A percentile compares a stretch with the other conserved stretches of the same genome.
Evolutionary conservation across 1,140 invertebrate genomes (phyloP).

Genomic region (Trypoxylus dichotomus): DNA sequence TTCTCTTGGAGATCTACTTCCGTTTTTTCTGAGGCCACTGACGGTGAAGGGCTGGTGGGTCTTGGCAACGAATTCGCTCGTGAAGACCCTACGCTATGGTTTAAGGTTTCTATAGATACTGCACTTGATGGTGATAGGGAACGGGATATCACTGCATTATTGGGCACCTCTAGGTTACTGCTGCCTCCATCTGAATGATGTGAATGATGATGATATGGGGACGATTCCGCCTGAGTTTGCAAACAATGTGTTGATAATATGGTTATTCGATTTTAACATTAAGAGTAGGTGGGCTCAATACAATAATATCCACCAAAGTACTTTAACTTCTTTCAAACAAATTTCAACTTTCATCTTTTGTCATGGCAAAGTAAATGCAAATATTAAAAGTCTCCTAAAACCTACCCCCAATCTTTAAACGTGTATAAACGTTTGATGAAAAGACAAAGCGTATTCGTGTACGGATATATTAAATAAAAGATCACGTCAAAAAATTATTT

Average conservation of each 20-base stretch:
- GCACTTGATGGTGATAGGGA: slow-evolving; percentile 65
- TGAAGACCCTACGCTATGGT: slow-evolving; percentile 57
- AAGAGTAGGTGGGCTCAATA: too few relatives aligned
- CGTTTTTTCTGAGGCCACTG: slow-evolving; percentile 76
- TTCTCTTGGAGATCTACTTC: slow-evolving; percentile 73
- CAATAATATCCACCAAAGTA: too few relatives aligned
- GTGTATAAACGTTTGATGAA: background rate
- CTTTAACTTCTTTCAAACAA: too few relatives aligned
- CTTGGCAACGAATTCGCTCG: slow-evolving; percentile 69
- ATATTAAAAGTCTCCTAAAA: too few relatives aligned
- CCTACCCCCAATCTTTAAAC: too few relatives aligned
- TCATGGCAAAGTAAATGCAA: background rate
- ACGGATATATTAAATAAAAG: too few relatives aligned
- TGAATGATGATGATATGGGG: slow-evolving; percentile 44
- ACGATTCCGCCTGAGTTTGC: slow-evolving; percentile 43
- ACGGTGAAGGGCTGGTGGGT: slow-evolving; percentile 81
- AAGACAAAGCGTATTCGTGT: too few relatives aligned
- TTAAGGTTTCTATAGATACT: slow-evolving; percentile 65
- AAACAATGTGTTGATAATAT: background rate
- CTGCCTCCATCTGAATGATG: slow-evolving; percentile 45
- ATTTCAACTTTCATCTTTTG: background rate
- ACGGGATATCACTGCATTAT: slow-evolving; percentile 52
- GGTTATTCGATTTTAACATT: too few relatives aligned
- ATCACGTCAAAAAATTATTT: too few relatives aligned
- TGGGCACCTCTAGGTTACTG: slow-evolving; percentile 55